These are phyloP conservation scores for Tapera naevia DNA, from an alignment of 2,797 vertebrate genomes.

Conservation along the genomic window DNA sequence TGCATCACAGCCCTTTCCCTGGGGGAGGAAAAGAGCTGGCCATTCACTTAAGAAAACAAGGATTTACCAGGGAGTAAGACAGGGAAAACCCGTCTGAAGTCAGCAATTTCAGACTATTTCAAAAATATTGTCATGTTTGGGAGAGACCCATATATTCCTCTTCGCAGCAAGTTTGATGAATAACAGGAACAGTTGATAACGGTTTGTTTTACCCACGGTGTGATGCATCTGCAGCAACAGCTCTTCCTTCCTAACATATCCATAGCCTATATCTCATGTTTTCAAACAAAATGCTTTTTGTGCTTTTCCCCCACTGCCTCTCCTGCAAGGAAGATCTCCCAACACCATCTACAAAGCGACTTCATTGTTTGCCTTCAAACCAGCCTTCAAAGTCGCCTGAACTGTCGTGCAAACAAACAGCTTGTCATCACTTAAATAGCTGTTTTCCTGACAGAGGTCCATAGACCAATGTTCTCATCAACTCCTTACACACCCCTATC, in stretches of 20 bases:
- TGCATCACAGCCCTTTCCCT: neutral
- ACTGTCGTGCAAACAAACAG: neutral
- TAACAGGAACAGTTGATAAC: neutral
- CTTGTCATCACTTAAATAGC: neutral
- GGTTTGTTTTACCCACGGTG: neutral
- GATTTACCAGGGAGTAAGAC: neutral
- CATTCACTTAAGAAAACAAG: rapidly evolving
- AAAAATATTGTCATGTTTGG: neutral
- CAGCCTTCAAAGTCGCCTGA: neutral
- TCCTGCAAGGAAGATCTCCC: neutral
- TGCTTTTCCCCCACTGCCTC: neutral
- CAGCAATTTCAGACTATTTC: neutral
- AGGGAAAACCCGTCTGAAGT: neutral
- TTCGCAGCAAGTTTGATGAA: neutral
- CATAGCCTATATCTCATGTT: neutral
- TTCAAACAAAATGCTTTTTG: neutral
- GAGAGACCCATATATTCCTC: neutral
- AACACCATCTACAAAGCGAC: neutral
- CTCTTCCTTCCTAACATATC: neutral
- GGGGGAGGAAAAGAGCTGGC: neutral
- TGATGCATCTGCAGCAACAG: neutral
- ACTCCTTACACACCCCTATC: neutral
- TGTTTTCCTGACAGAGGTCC: neutral
- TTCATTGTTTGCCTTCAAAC: slow-evolving; percentile 1
- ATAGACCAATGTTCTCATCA: neutral